These are phyloP conservation scores for Synchiropus splendidus DNA, from an alignment of 2,113 vertebrate genomes.

Conservation along the genomic window DNA sequence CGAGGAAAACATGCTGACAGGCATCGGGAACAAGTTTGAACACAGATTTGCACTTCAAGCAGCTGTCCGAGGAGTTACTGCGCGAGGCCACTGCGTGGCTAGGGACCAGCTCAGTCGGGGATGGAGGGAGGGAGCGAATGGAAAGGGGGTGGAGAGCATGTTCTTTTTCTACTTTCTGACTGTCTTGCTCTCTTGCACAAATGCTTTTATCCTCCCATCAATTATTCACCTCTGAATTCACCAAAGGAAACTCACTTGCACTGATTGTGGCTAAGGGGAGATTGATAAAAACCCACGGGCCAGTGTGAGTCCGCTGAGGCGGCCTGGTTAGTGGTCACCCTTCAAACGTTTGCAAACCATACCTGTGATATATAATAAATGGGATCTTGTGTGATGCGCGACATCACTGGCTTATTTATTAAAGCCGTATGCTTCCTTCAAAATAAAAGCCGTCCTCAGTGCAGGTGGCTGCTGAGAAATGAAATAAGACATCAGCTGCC, in stretches of 20 bases:
- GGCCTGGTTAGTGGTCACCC: slow-evolving; percentile 1
- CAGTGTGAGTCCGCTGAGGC: slow-evolving; percentile 12
- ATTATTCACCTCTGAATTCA: slow-evolving; percentile 73
- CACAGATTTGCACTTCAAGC: slow-evolving; percentile 88
- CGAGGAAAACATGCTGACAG: slow-evolving; percentile 89
- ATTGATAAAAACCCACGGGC: slow-evolving; percentile 45
- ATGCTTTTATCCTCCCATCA: slow-evolving; percentile 71
- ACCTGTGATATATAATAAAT: neutral
- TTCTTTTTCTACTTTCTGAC: slow-evolving; percentile 48
- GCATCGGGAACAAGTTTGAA: slow-evolving; percentile 83
- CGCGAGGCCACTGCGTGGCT: slow-evolving; percentile 66
- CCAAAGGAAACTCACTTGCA: slow-evolving; percentile 67
- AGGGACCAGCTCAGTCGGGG: slow-evolving; percentile 49
- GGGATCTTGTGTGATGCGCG: neutral
- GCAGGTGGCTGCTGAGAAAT: slow-evolving; percentile 41
- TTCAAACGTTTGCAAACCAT: slow-evolving; percentile 11
- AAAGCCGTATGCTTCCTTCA: neutral
- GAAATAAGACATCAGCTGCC: slow-evolving; percentile 65
- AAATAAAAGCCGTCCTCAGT: slow-evolving; percentile 12
- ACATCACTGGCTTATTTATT: neutral
- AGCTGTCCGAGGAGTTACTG: slow-evolving; percentile 63
- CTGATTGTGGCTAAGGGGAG: slow-evolving; percentile 66
- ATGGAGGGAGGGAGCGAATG: slow-evolving; percentile 7
- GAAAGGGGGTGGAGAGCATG: slow-evolving; percentile 27
- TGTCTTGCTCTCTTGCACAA: slow-evolving; percentile 61